Evolutionary conservation across 1,140 invertebrate species (phyloP), one percentile per base, ranked within the genome.

Genomic region (Ceratina australensis): DNA sequence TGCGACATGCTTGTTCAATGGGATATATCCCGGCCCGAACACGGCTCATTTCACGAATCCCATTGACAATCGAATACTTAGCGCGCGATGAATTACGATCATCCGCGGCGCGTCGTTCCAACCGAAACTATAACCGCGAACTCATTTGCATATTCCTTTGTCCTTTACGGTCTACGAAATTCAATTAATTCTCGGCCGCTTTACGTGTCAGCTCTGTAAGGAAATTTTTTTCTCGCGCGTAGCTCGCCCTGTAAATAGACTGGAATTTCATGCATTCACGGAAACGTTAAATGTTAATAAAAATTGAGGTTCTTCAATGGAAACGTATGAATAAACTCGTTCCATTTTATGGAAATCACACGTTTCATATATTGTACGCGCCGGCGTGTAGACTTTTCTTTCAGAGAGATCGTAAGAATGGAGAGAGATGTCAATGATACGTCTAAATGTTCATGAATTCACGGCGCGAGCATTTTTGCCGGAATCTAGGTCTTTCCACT

Each of bases 401-500:
- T 18, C 13, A 16, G 5, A 54, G n/a, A 16, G 52, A 54, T 18
- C 16, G 52, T 18, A 28, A 42, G n/a, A 28, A 26, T 10, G 20
- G 50, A 18, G 1, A 15, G 3, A 13, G n/a, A 12, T n/a, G 66
- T 52, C 42, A 24, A 52, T 50, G 33, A 50, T 22, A 20, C 33
- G 74, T 61, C 20, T 52, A 69, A 73, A 71, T 69, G 66, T 71
- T 50, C 74, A 24, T 68, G 57, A 76, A 69, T 61, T 49, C 57
- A 3, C 16, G 4, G 72, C 5, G 15, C 63, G 15, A 75, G 33
- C 18, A 47, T 71, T 76, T 56, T 57, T 56, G 22, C n/a, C 20
- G 72, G 75, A 78, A 78, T 78, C 75, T 78, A 57, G 75, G 75
- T 72, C 75, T 78, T 63, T 64, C 75, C 75, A 56, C 60, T 78